Base-by-base conservation (phyloP, 2,797 vertebrate genomes). In the Darevskia mixta region DNA sequence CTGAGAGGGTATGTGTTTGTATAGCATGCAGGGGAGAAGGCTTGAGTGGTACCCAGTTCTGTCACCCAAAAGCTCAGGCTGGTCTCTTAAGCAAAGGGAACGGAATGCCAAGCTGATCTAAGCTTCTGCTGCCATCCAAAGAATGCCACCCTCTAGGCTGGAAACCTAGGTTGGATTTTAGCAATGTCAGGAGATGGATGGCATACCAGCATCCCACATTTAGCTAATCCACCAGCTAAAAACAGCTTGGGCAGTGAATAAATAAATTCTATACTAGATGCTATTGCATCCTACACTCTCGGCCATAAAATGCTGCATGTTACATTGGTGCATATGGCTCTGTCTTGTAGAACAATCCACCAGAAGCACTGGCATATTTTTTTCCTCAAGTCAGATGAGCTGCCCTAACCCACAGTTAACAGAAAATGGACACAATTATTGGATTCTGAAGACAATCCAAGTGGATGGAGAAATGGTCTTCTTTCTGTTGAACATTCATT, bases 171-270 rank as follows among this genome's bases (percentile, higher is more conserved):
- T 67, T 90, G 82, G 72, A 86, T 87, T 91, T 76, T 75, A 86
- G 91, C 94, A 92, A 92, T 87, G 93, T 93, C 79, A 76, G 91
- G 88, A 92, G 95, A 95, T 94, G 83, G 92, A 94, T 95, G 91
- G 72, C 95, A 97, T 97, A 92, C 96, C 96, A 96, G 78, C 92
- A 87, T n/a, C 96, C 96, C 95, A 95, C 96, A 79, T 91, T 69
- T 81, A 84, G 66, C 2, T 88, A 80, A 71, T 78, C 81, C 82
- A 88, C 90, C 95, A 95, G 93, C 95, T 89, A 67, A 94, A 95
- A 91, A 80, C 85, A 82, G 91, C 88, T 90, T 83, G 88, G 87
- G 88, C 91, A 86, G 85, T 89, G 88, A 23, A 85, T 92, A 76
- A 92, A 92, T 82, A 89, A 86, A 80, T 87, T 92, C 82, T 91